Evolutionary conservation across 2,888 invertebrate species (phyloP).

Genomic region (Venusia cambrica): DNA sequence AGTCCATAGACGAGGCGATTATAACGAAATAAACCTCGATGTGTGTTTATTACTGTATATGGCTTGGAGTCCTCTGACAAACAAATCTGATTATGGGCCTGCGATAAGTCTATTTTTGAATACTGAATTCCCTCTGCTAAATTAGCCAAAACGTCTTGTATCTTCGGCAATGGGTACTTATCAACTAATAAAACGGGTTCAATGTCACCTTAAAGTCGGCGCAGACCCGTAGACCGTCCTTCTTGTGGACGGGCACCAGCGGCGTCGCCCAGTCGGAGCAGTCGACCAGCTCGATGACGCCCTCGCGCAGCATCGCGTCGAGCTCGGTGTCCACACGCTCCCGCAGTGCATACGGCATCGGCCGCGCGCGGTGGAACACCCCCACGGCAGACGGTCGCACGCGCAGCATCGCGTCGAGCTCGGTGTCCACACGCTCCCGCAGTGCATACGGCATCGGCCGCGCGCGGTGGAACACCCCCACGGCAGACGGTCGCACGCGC

Average conservation of each 20-base stretch:
- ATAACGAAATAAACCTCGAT: constrained; percentile 5
- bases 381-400: constrained; percentile 22
- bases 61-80: constrained; percentile 11
- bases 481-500: constrained; percentile 18
- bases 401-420: constrained; percentile 3
- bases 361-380: constrained; percentile 26
- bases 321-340: constrained; percentile 11
- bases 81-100: constrained; percentile 16
- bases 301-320: constrained; percentile 4
- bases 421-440: constrained; percentile 10
- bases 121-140: constrained; percentile 9
- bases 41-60: not conserved
- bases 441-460: too few relatives aligned
- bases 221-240: constrained; percentile 6
- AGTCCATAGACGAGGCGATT: constrained; percentile 1
- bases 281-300: not conserved
- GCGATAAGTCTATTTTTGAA: constrained; percentile 17
- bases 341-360: too few relatives aligned
- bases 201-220: constrained; percentile 3
- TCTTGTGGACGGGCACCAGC: constrained; percentile 5
- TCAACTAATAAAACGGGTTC: constrained; percentile 12
- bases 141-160: constrained; percentile 17
- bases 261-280: constrained; percentile 5
- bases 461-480: constrained; percentile 28
- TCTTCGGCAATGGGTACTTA: constrained; percentile 13